phyloP scores from a whole-genome alignment of 2,113 vertebrate genomes.

The Ctenomys sociabilis region DNA sequence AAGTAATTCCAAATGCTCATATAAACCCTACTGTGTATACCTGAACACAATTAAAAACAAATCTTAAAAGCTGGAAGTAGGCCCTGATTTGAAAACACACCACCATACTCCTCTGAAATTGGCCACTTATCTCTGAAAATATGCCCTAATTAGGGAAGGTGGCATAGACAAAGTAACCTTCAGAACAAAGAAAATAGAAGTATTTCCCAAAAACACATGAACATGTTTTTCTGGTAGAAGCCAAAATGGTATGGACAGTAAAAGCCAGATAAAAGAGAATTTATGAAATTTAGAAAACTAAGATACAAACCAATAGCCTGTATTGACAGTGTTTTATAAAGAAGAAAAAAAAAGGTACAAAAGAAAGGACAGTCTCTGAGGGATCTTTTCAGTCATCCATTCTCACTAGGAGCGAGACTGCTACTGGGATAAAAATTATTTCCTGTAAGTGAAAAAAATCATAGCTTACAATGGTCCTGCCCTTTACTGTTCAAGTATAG shows the following conservation, averaged over 20 bases:
- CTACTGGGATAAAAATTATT: not conserved
- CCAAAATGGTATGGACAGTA: not conserved
- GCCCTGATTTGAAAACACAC: constrained; percentile 32
- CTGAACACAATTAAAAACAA: not conserved
- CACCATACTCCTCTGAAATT: not conserved
- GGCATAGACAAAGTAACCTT: not conserved
- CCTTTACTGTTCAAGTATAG: not conserved
- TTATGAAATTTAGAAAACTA: not conserved
- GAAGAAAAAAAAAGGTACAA: not conserved
- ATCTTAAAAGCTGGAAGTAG: not conserved
- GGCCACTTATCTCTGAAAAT: not conserved
- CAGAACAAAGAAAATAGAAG: not conserved
- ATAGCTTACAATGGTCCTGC: not conserved
- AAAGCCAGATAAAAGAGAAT: not conserved
- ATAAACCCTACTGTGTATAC: not conserved
- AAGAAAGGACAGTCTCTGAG: not conserved
- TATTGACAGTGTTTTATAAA: not conserved
- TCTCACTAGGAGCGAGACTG: not conserved
- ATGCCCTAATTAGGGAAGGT: not conserved
- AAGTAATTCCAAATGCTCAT: not conserved
- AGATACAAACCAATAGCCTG: not conserved
- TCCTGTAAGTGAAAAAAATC: not conserved
- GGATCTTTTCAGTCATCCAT: not conserved
- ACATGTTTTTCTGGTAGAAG: not conserved
- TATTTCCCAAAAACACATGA: not conserved